Percentiles rank a stretch among this genome's conserved stretches.
phyloP scores from a whole-genome alignment of 2,888 invertebrate genomes.

The Agriopis leucophaearia region DNA sequence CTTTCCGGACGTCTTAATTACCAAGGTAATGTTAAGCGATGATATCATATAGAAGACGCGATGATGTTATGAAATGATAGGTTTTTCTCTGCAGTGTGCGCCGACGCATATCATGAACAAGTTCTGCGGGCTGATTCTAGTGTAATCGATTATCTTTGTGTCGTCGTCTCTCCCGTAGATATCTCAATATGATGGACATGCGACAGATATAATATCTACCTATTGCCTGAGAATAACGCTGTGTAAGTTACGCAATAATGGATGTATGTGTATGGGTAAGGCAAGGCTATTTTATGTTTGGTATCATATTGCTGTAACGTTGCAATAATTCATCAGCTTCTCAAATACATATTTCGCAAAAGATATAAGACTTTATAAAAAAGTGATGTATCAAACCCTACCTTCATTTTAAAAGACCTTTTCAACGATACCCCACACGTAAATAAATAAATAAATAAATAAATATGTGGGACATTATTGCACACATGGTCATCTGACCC shows the following conservation, averaged over 20 bases:
- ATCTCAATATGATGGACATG: not conserved
- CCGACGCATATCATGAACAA: conserved; percentile 35
- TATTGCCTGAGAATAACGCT: not conserved
- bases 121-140: conserved; percentile 23
- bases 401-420: too few species aligned
- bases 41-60: conserved; percentile 11
- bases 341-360: not conserved
- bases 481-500: too few species aligned
- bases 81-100: conserved; percentile 39
- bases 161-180: not conserved
- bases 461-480: too few species aligned
- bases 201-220: not conserved
- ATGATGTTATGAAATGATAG: conserved; percentile 21
- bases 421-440: too few species aligned
- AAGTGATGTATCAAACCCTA: too few species aligned
- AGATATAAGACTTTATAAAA: too few species aligned
- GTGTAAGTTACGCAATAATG: conserved; percentile 34
- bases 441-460: too few species aligned
- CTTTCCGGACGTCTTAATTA: conserved; percentile 14
- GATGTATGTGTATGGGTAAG: conserved; percentile 6
- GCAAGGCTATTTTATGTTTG: not conserved
- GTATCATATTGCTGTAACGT: not conserved
- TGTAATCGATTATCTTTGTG: not conserved
- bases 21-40: conserved; percentile 14
- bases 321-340: not conserved